phyloP scores from a whole-genome alignment of 2,797 vertebrate species.

The Notoglanidium macrostoma region DNA sequence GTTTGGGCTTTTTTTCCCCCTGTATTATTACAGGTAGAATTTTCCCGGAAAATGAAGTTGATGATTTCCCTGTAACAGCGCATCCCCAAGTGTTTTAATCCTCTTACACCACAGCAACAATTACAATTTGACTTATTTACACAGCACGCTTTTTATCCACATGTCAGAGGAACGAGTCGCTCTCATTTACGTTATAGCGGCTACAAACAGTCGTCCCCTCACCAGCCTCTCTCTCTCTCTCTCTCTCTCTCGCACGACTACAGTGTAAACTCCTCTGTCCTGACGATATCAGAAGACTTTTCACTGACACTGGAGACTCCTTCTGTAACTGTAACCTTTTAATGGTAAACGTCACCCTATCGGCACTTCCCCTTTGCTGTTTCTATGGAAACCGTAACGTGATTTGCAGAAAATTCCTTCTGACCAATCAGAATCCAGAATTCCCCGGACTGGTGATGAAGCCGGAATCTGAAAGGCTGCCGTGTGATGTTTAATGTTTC shows the following conservation, averaged over 20 bases:
- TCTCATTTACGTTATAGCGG: not conserved
- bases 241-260: not conserved
- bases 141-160: not conserved
- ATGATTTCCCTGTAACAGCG: not conserved
- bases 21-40: conserved; percentile 11
- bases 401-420: not conserved
- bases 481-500: not conserved
- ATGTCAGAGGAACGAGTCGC: not conserved
- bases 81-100: not conserved
- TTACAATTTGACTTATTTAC: not conserved
- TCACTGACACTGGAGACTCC: conserved; percentile 16
- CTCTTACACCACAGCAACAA: not conserved
- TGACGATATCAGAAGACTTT: not conserved
- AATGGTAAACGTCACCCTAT: not conserved
- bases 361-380: not conserved
- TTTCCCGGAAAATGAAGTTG: not conserved
- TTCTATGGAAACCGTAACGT: not conserved
- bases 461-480: not conserved
- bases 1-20: not conserved
- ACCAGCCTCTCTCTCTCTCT: not conserved
- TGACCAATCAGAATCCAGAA: not conserved
- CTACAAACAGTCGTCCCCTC: not conserved
- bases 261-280: not conserved
- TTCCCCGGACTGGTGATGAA: not conserved
- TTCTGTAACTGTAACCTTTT: not conserved